A percentile compares a stretch with the other conserved stretches of the same genome.
phyloP scores from a whole-genome alignment of 1,140 invertebrate species.

The Saccostrea echinata region DNA sequence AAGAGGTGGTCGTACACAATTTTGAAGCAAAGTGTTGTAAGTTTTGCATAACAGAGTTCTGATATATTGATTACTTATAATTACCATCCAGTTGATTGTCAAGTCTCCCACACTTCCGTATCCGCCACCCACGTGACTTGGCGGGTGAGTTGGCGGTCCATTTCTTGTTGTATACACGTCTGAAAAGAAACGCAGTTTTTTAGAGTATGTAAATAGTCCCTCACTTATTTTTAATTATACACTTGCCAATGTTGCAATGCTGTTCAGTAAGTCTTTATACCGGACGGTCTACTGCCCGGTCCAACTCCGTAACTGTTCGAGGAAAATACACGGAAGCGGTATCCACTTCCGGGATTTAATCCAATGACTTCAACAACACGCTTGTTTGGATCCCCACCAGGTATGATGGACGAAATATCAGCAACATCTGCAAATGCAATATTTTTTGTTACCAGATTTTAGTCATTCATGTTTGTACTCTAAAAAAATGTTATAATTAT shows the following conservation, averaged over 20 bases:
- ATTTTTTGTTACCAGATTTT: neutral
- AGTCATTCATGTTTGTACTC: too few species aligned
- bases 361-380: slow-evolving; percentile 56
- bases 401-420: slow-evolving; percentile 47
- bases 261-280: slow-evolving; percentile 61
- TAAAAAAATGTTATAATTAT: too few species aligned
- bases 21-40: neutral
- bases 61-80: neutral
- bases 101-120: slow-evolving; percentile 68
- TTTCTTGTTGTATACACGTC: slow-evolving; percentile 61
- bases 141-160: slow-evolving; percentile 60
- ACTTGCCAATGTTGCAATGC: neutral
- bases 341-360: slow-evolving; percentile 92
- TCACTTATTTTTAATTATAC: neutral
- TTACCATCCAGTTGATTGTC: slow-evolving; percentile 67
- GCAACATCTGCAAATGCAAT: slow-evolving; percentile 53
- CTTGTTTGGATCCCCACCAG: slow-evolving; percentile 45
- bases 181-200: slow-evolving; percentile 29
- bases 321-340: slow-evolving; percentile 93
- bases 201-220: neutral
- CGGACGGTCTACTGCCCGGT: slow-evolving; percentile 78
- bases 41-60: too few species aligned
- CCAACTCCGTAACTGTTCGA: slow-evolving; percentile 90
- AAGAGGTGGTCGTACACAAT: neutral
- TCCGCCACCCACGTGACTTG: slow-evolving; percentile 65